Base-by-base conservation (phyloP, 2,113 vertebrate genomes). In the Seriola aureovittata region DNA sequence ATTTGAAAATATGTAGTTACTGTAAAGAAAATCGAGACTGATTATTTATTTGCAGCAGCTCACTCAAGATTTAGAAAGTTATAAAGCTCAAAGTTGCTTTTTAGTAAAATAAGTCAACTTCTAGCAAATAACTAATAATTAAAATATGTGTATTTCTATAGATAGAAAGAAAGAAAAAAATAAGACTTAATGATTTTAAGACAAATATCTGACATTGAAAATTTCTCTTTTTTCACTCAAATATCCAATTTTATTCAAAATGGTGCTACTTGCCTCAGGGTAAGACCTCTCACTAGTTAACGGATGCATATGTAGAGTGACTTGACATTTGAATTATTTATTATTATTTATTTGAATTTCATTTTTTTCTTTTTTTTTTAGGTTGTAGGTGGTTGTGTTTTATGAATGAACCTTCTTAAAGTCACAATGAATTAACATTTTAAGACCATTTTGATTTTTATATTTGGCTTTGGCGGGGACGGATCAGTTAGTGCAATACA, bases 231-330 rank as follows among this genome's bases (percentile, higher is more conserved):
- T 50, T 67, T 58, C 14, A 38, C 77, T 84, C 3, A 59, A 57
- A 87, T 38, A 66, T 50, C 13, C 1, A 46, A 1, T 81, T 79
- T 46, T 62, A 64, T 82, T 91, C 83, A 82, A 75, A 85, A 85
- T 84, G 87, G 87, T 89, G 85, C 87, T 92, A 80, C 72, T 89
- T 82, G 46, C 87, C 77, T 88, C 50, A 77, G 19, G 84, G 77
- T 80, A 8, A 89, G 60, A 78, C 74, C 54, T 80, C 16, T 74
- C 10, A 0, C 9, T 59, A 48, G 75, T 68, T 46, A 52, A 23
- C 2, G n/a, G 16, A 75, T 55, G 14, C 46, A 12, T 55, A 65
- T 8, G 44, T 52, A n/a, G 36, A 44, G 48, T 12, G 8, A 59
- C 3, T 12, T 9, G 48, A 60, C 58, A 34, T 38, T 55, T 57